These are phyloP conservation scores for Larimichthys polyactis DNA, from an alignment of 2,113 vertebrate genomes.

Conservation along the genomic window DNA sequence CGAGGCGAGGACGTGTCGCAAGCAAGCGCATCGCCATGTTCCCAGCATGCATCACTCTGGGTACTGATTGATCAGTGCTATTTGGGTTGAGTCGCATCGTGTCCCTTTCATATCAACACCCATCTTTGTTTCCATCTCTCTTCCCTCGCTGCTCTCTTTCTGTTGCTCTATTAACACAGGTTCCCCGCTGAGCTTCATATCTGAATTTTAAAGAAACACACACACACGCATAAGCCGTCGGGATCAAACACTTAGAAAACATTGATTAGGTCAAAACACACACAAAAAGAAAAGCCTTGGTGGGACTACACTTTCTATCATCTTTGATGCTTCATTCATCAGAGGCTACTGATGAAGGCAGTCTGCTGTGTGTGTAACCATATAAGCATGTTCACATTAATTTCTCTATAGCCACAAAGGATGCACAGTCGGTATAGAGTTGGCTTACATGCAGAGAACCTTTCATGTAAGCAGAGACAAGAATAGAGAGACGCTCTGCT, in stretches of 20 bases:
- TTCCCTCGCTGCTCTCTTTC: constrained; percentile 32
- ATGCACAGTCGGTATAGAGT: constrained; percentile 10
- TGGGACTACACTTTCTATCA: constrained; percentile 31
- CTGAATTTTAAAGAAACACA: constrained; percentile 24
- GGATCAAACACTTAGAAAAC: constrained; percentile 60
- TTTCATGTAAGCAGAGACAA: constrained; percentile 48
- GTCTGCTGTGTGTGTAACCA: not conserved
- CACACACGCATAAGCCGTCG: constrained; percentile 3
- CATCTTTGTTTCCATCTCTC: constrained; percentile 57
- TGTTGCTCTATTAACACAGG: constrained; percentile 49
- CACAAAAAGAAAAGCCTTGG: constrained; percentile 18
- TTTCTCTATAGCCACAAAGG: constrained; percentile 36
- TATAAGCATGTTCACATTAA: constrained; percentile 14
- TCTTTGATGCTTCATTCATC: constrained; percentile 67
- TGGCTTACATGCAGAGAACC: constrained; percentile 15
- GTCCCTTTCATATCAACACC: constrained; percentile 57
- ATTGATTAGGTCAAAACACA: constrained; percentile 64
- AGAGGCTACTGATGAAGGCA: constrained; percentile 46
- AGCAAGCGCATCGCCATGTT: constrained; percentile 56
- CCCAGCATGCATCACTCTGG: constrained; percentile 66
- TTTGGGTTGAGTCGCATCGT: constrained; percentile 40
- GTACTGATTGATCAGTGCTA: constrained; percentile 78
- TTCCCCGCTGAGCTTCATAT: constrained; percentile 45
- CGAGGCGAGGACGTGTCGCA: constrained; percentile 56
- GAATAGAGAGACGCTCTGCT: constrained; percentile 36